These are phyloP conservation scores for Noturus placidus DNA, from an alignment of 2,113 vertebrate species.

Conservation along the genomic window DNA sequence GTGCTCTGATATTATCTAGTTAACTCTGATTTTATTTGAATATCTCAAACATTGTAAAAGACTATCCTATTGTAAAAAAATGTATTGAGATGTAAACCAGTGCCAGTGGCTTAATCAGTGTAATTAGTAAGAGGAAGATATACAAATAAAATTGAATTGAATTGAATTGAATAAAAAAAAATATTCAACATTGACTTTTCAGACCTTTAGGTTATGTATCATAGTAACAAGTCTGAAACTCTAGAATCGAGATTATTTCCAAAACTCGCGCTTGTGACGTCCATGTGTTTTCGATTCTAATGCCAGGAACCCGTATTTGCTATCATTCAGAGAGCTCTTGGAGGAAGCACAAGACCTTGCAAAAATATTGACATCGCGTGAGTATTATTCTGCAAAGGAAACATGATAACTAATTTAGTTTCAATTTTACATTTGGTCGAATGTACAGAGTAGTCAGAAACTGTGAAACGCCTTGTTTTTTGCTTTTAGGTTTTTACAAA, in stretches of 20 bases:
- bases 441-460: neutral
- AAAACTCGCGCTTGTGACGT: neutral
- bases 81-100: neutral
- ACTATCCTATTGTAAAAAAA: neutral
- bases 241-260: neutral
- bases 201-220: neutral
- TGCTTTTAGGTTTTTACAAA: neutral
- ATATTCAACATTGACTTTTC: neutral
- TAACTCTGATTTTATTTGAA: neutral
- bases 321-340: neutral
- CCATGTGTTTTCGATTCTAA: neutral
- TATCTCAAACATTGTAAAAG: neutral
- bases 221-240: neutral
- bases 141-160: too few relatives aligned
- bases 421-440: neutral
- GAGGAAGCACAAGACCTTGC: neutral
- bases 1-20: neutral
- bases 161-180: too few relatives aligned
- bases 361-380: neutral
- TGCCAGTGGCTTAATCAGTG: neutral
- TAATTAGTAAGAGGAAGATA: neutral
- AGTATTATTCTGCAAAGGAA: neutral
- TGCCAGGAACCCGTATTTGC: neutral
- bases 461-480: neutral
- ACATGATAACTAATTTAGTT: neutral